Evolutionary conservation across 2,797 vertebrate species (phyloP).

Genomic region (Odontamblyopus rebecca): DNA sequence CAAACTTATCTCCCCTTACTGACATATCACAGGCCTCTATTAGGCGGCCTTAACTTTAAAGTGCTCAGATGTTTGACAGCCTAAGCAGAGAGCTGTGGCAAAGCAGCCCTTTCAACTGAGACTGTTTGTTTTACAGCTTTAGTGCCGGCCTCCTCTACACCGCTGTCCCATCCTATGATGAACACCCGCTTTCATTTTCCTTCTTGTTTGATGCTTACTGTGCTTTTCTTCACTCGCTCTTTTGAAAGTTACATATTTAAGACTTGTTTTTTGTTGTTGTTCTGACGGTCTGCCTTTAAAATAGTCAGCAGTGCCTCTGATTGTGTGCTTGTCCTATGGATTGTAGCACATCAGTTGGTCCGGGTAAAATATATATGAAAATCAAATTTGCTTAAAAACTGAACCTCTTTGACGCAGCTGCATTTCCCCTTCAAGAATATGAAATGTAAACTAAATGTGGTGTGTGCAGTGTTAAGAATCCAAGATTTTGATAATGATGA

Average conservation of each 20-base stretch:
- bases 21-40: slow-evolving; percentile 42
- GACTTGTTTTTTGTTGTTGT: not conserved
- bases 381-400: not conserved
- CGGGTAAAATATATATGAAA: not conserved
- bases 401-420: not conserved
- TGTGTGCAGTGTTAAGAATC: no score
- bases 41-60: slow-evolving; percentile 36
- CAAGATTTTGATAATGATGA: no score
- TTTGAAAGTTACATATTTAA: slow-evolving; percentile 16
- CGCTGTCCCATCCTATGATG: slow-evolving; percentile 28
- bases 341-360: not conserved
- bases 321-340: slow-evolving; percentile 15
- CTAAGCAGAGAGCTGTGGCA: slow-evolving; percentile 13
- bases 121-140: slow-evolving; percentile 21
- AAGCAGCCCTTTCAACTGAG: slow-evolving; percentile 31
- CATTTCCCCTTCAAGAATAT: not conserved
- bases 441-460: not conserved
- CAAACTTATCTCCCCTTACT: slow-evolving; percentile 20
- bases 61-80: slow-evolving; percentile 18
- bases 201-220: slow-evolving; percentile 15
- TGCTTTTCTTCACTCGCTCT: slow-evolving; percentile 22
- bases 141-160: slow-evolving; percentile 24
- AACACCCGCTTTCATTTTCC: slow-evolving; percentile 21
- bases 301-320: not conserved
- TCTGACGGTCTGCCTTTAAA: not conserved